Evolutionary conservation across 2,797 vertebrate genomes (phyloP).

Genomic region (Tolypeutes matacus): DNA sequence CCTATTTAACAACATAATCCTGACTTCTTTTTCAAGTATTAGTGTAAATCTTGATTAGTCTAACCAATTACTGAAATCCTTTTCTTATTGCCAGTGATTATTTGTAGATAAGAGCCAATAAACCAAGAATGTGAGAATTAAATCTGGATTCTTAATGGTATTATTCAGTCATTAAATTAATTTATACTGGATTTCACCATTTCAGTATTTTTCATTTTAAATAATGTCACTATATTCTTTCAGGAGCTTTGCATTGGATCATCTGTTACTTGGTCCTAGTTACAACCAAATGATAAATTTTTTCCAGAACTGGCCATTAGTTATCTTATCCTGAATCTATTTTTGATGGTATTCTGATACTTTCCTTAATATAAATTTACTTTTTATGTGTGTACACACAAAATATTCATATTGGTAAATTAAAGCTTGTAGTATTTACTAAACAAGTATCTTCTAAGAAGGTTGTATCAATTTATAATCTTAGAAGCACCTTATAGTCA

Average conservation of each 20-base stretch:
- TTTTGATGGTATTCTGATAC: no score
- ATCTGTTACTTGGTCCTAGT: neutral
- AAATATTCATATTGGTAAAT: neutral
- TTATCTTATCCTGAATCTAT: neutral
- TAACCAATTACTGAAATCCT: neutral
- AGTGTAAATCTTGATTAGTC: neutral
- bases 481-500: neutral
- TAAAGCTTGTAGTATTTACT: neutral
- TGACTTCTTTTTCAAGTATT: neutral
- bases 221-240: constrained; percentile 13
- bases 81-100: neutral
- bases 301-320: neutral
- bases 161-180: neutral
- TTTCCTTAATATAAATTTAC: constrained; percentile 5
- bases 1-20: neutral
- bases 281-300: neutral
- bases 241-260: neutral
- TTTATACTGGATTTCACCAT: neutral
- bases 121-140: neutral
- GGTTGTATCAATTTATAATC: neutral
- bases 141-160: neutral
- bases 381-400: neutral
- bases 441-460: neutral
- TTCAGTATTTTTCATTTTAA: neutral
- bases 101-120: neutral